These are phyloP conservation scores for Rhinichthys klamathensis DNA, from an alignment of 2,113 vertebrate genomes.

Conservation along the genomic window DNA sequence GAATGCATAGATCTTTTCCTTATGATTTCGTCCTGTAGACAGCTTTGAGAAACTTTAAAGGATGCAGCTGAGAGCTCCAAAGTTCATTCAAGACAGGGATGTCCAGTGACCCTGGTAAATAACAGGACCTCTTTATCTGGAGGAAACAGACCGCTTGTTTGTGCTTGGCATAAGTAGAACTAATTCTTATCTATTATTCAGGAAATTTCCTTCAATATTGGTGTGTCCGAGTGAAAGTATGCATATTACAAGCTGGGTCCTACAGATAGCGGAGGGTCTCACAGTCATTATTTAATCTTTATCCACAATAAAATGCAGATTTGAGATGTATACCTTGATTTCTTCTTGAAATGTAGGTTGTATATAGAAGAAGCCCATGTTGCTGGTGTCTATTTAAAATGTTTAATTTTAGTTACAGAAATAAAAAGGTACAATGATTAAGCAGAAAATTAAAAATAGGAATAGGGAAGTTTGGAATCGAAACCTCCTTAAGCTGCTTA, in stretches of 20 bases:
- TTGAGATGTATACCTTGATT: not conserved
- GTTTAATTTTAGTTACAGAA: not conserved
- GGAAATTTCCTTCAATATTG: slow-evolving; percentile 70
- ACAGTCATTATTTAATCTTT: slow-evolving; percentile 35
- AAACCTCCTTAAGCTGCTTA: not conserved
- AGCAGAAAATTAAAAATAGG: not conserved
- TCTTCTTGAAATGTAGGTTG: not conserved
- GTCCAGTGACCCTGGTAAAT: slow-evolving; percentile 58
- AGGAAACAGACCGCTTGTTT: slow-evolving; percentile 74
- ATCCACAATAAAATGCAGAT: not conserved
- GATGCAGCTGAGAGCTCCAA: slow-evolving; percentile 55
- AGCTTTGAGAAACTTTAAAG: slow-evolving; percentile 31
- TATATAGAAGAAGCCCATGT: not conserved
- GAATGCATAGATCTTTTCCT: not conserved
- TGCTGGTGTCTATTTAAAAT: not conserved
- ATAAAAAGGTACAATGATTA: not conserved
- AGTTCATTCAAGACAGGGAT: slow-evolving; percentile 65
- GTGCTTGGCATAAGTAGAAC: slow-evolving; percentile 65
- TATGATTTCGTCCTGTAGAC: not conserved
- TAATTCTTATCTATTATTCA: slow-evolving; percentile 70
- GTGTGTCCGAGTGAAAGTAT: slow-evolving; percentile 65
- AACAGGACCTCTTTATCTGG: slow-evolving; percentile 72
- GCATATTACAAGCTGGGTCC: slow-evolving; percentile 69
- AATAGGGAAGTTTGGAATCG: not conserved
- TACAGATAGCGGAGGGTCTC: slow-evolving; percentile 65